phyloP scores from a whole-genome alignment of 2,888 invertebrate genomes.

The Sarcophaga rosellei region DNA sequence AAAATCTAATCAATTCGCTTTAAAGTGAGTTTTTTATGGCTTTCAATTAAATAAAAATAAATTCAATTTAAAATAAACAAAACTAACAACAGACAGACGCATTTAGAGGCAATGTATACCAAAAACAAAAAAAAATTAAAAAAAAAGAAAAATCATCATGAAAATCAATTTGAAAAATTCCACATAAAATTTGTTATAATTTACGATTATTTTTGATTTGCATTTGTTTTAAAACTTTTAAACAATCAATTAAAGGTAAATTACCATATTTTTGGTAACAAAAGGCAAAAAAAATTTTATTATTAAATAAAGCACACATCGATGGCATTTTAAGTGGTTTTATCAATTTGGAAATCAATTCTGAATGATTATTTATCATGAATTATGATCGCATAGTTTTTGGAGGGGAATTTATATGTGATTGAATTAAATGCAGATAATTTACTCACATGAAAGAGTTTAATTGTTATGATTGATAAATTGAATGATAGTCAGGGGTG shows the following conservation, averaged over 20 bases:
- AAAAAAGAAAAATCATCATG: too few species aligned
- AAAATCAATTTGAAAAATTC: too few species aligned
- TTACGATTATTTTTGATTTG: not conserved
- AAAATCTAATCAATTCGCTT: constrained; percentile 17
- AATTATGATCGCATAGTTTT: too few species aligned
- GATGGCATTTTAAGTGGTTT: not conserved
- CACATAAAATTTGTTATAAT: not conserved
- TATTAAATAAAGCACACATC: not conserved
- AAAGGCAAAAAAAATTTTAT: not conserved
- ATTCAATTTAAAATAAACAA: not conserved
- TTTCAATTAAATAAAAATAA: constrained; percentile 31
- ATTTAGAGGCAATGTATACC: too few species aligned
- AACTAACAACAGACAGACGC: not conserved
- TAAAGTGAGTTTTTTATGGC: constrained; percentile 5
- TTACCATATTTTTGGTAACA: constrained; percentile 1
- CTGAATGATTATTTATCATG: too few species aligned
- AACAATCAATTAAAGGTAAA: constrained; percentile 14
- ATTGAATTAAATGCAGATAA: too few species aligned
- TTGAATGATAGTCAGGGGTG: too few species aligned
- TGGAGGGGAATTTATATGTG: too few species aligned
- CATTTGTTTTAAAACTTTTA: too few species aligned
- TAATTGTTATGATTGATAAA: too few species aligned
- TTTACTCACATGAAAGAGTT: too few species aligned
- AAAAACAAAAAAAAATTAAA: too few species aligned
- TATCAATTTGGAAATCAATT: not conserved